These are phyloP conservation scores for Sarcophaga rosellei DNA, from an alignment of 2,888 invertebrate species.

Conservation along the genomic window DNA sequence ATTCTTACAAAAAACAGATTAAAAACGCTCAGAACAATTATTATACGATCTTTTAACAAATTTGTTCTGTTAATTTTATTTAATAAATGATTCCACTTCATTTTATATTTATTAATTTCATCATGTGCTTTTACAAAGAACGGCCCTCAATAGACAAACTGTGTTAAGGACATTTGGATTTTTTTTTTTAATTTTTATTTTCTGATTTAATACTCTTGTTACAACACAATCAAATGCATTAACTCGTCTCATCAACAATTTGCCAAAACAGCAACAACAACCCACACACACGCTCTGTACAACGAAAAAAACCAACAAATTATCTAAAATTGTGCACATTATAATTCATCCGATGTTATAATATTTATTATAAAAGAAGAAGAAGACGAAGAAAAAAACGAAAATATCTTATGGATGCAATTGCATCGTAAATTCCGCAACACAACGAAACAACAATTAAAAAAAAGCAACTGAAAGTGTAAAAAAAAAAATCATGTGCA, in stretches of 20 bases:
- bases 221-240: neutral
- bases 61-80: too few relatives aligned
- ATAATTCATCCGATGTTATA: constrained; percentile 45
- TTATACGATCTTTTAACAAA: too few relatives aligned
- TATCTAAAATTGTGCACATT: constrained; percentile 12
- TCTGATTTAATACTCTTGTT: neutral
- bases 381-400: neutral
- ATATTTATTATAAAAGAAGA: neutral
- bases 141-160: neutral
- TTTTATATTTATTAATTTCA: neutral
- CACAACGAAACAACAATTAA: constrained; percentile 51
- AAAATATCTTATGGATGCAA: constrained; percentile 65
- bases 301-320: neutral
- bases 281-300: neutral
- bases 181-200: neutral
- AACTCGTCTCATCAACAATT: neutral
- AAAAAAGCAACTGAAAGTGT: constrained; percentile 37
- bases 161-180: neutral
- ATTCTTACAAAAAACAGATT: too few relatives aligned
- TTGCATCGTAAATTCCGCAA: constrained; percentile 66
- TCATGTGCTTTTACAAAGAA: neutral
- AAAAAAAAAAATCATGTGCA: neutral
- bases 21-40: too few relatives aligned
- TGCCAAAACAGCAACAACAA: neutral
- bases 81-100: too few relatives aligned